Evolutionary conservation across 2,113 vertebrate genomes (phyloP).

Genomic region (Protobothrops mucrosquamatus): DNA sequence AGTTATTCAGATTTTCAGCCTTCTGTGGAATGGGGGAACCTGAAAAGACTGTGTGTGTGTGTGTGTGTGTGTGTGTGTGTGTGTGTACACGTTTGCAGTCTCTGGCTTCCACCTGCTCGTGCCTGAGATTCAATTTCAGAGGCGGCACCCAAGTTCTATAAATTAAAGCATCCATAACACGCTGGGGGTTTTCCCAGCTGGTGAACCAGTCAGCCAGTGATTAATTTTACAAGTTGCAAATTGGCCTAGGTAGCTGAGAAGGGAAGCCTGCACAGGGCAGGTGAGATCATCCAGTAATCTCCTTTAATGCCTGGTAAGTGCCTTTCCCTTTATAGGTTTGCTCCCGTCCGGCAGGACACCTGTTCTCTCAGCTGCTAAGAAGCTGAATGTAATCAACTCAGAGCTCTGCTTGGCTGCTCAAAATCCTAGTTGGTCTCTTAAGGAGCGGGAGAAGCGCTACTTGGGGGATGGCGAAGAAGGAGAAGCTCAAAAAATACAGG

Average conservation of each 20-base stretch:
- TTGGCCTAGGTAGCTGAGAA: background rate
- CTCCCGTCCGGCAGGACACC: background rate
- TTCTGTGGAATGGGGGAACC: background rate
- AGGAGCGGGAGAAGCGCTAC: background rate
- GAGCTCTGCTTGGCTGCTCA: background rate
- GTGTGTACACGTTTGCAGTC: background rate
- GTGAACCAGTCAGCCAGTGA: background rate
- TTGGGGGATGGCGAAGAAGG: background rate
- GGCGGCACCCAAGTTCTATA: background rate
- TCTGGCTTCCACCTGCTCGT: background rate
- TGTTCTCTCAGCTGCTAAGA: background rate
- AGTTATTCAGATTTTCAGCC: too few species aligned
- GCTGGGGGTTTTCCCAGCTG: background rate
- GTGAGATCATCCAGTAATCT: background rate
- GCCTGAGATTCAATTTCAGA: background rate
- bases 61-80: background rate
- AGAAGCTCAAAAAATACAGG: background rate
- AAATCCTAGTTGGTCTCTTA: background rate
- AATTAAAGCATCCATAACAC: background rate
- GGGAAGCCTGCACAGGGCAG: background rate
- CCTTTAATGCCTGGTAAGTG: background rate
- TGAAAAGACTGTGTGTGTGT: too few species aligned
- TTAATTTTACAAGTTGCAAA: constrained; percentile 8
- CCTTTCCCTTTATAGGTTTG: background rate
- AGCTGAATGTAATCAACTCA: background rate